Evolutionary conservation across 2,113 vertebrate species (phyloP).

Genomic region (Acanthisitta chloris): DNA sequence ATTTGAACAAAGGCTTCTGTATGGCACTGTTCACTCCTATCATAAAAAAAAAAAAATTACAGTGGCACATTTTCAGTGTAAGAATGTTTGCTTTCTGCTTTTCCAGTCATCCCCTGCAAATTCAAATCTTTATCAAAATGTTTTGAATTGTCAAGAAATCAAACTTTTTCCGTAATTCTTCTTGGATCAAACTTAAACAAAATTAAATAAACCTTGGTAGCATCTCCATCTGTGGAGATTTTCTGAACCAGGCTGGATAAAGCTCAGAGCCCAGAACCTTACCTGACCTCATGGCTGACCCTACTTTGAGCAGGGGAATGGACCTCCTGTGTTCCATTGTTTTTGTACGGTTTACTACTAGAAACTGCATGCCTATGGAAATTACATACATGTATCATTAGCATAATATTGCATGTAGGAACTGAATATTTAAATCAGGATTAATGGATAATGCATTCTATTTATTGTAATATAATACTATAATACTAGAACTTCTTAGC

Average conservation of each 20-base stretch:
- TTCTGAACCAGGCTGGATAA: neutral
- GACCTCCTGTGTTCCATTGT: neutral
- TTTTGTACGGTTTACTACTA: neutral
- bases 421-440: neutral
- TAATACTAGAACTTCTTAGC: neutral
- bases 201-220: neutral
- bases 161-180: neutral
- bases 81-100: neutral
- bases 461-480: neutral
- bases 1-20: neutral
- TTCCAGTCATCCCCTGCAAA: neutral
- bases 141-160: neutral
- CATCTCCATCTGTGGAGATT: neutral
- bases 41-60: neutral
- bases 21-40: neutral
- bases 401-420: neutral
- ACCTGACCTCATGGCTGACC: neutral
- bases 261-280: neutral
- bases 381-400: neutral
- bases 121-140: neutral
- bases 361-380: neutral
- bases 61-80: neutral
- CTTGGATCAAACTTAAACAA: neutral
- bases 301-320: neutral
- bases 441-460: neutral